These are phyloP conservation scores for Pocillopora damicornis DNA, from an alignment of 64 coral and sea anemone species.

Conservation along the genomic window DNA sequence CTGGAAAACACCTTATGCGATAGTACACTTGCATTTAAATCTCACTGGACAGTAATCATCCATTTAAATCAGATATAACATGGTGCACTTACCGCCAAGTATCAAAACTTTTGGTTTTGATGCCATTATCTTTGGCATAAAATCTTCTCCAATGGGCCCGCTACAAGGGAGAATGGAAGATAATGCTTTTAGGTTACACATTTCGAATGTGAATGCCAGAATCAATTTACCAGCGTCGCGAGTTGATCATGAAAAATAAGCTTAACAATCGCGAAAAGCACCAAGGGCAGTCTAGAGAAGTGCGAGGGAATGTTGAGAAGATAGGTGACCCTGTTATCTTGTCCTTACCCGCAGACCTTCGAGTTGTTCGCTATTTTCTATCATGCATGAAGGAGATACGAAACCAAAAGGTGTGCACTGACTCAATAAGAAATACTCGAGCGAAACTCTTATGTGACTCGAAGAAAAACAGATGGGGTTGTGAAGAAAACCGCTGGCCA, in stretches of 20 bases:
- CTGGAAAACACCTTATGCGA: no score
- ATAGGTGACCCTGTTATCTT: no score
- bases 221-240: not conserved
- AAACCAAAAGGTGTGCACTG: not conserved
- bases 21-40: no score
- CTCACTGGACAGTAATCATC: no score
- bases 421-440: not conserved
- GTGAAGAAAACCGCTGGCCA: not conserved
- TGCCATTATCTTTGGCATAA: slow-evolving; percentile 26
- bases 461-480: not conserved
- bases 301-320: not conserved
- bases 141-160: not conserved
- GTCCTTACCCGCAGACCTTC: not conserved
- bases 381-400: not conserved
- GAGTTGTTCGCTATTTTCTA: not conserved
- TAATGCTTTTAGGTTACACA: no score
- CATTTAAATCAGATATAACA: not conserved
- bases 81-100: slow-evolving; percentile 71
- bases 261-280: not conserved
- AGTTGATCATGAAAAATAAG: not conserved
- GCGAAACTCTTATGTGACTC: not conserved
- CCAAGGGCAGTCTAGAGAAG: not conserved
- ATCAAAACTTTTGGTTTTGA: slow-evolving; percentile 76
- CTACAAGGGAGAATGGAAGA: no score
- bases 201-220: no score